Evolutionary conservation across 2,888 invertebrate species (phyloP).

Genomic region (Orchesella flavescens): DNA sequence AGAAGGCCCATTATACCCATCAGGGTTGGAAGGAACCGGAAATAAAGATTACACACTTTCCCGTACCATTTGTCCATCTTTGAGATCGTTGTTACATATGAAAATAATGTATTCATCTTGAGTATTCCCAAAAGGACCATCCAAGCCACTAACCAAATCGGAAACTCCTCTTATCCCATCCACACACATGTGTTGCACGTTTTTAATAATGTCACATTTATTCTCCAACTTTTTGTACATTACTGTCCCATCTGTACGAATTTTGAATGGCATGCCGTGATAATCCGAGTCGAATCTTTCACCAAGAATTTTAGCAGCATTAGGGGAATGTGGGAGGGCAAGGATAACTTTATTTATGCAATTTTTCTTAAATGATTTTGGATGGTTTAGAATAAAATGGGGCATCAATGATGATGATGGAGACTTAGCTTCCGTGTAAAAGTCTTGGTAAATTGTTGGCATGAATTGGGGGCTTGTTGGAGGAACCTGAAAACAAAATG

Average conservation of each 20-base stretch:
- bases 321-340: slow-evolving; percentile 10
- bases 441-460: slow-evolving; percentile 60
- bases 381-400: slow-evolving; percentile 44
- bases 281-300: background rate
- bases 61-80: slow-evolving; percentile 21
- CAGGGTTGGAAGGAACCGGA: too few relatives aligned
- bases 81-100: slow-evolving; percentile 31
- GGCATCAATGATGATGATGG: slow-evolving; percentile 5
- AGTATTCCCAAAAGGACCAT: slow-evolving; percentile 39
- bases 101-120: slow-evolving; percentile 55
- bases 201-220: slow-evolving; percentile 13
- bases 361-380: slow-evolving; percentile 22
- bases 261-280: slow-evolving; percentile 19
- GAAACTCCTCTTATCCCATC: slow-evolving; percentile 46
- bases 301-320: slow-evolving; percentile 1
- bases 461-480: slow-evolving; percentile 28
- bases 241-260: slow-evolving; percentile 60
- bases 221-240: slow-evolving; percentile 52
- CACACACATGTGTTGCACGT: slow-evolving; percentile 32
- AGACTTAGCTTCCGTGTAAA: slow-evolving; percentile 16
- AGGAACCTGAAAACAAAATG: slow-evolving; percentile 11
- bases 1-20: too few relatives aligned
- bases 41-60: too few relatives aligned
- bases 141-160: background rate
- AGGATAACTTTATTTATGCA: background rate